phyloP scores from a whole-genome alignment of 2,113 vertebrate genomes.

The Gavialis gangeticus region DNA sequence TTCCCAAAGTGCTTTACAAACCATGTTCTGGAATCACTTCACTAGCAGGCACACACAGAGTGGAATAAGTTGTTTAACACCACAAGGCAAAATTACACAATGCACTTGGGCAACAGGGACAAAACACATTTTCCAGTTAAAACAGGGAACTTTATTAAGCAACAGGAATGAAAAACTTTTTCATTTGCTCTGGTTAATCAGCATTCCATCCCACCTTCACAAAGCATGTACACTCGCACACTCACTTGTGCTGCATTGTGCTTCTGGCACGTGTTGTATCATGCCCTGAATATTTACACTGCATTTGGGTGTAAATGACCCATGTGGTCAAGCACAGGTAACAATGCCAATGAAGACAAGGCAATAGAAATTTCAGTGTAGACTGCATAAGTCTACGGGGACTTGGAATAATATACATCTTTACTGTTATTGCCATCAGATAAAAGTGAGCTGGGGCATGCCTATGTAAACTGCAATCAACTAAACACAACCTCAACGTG shows the following conservation, averaged over 20 bases:
- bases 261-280: rapidly evolving
- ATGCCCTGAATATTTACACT: neutral
- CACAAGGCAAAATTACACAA: neutral
- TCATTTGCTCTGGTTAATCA: neutral
- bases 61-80: neutral
- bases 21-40: neutral
- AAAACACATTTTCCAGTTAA: neutral
- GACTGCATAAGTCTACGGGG: neutral
- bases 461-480: too few relatives aligned
- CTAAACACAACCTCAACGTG: too few relatives aligned
- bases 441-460: too few relatives aligned
- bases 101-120: neutral
- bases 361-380: too few relatives aligned
- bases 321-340: too few relatives aligned
- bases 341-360: too few relatives aligned
- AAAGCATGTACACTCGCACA: rapidly evolving
- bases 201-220: neutral
- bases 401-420: neutral
- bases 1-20: neutral
- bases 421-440: too few relatives aligned
- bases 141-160: rapidly evolving
- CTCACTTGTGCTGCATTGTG: neutral
- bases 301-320: too few relatives aligned
- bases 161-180: neutral
- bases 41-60: neutral